Percentiles rank a stretch among this genome's conserved stretches.
Conservation (phyloP, 2,888 invertebrate genomes). For the Biston betularia region DNA sequence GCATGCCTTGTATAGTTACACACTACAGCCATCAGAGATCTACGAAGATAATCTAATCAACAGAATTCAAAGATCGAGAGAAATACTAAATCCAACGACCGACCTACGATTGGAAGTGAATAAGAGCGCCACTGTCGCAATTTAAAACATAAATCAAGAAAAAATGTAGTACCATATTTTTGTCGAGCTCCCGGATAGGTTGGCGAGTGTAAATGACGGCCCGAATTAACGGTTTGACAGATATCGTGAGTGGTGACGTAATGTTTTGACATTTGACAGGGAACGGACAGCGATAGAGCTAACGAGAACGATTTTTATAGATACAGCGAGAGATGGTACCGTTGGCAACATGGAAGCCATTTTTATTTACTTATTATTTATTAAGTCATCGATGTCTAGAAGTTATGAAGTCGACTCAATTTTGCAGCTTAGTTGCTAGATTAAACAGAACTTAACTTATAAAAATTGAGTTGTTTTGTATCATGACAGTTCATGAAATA, state of each 20-base stretch:
- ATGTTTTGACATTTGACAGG: conserved; percentile 36
- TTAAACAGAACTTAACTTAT: no score
- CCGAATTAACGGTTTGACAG: conserved; percentile 29
- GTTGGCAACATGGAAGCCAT: conserved; percentile 10
- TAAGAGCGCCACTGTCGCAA: background rate
- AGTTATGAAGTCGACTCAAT: no score
- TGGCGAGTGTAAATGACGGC: background rate
- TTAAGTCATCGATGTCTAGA: no score
- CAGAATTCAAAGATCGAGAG: background rate
- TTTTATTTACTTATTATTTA: no score
- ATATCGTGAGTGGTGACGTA: conserved; percentile 33
- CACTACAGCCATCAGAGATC: background rate
- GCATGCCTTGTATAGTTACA: background rate
- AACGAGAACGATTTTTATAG: conserved; percentile 19
- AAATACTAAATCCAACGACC: background rate
- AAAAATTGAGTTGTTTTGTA: no score
- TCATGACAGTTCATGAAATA: no score
- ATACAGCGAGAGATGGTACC: conserved; percentile 15
- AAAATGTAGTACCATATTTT: background rate
- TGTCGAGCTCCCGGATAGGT: background rate
- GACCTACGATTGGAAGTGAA: background rate
- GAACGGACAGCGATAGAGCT: conserved; percentile 32
- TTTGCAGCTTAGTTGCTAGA: no score
- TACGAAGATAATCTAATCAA: background rate
- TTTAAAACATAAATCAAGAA: background rate